These are phyloP conservation scores for Drosophila erecta DNA, from an alignment of 1,140 invertebrate species.

Conservation along the genomic window DNA sequence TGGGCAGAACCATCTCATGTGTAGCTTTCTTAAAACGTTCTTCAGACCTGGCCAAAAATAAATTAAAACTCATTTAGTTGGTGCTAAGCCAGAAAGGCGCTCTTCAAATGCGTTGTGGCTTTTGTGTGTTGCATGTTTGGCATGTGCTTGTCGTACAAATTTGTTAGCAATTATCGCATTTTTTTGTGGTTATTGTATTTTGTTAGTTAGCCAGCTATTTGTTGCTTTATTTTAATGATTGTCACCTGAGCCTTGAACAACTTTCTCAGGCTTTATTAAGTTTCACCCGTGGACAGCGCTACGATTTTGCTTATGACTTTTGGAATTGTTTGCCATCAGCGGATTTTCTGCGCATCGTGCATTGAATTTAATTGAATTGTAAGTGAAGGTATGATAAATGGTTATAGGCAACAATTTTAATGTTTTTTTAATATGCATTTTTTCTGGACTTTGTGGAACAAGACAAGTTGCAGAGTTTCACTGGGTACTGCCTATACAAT, in stretches of 20 bases:
- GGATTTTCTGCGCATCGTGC: conserved; percentile 60
- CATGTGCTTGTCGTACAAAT: conserved; percentile 62
- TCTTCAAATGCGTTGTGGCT: conserved; percentile 25
- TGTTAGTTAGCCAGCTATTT: conserved; percentile 29
- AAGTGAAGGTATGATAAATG: conserved; percentile 49
- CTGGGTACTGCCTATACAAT: not conserved
- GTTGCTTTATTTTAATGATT: conserved; percentile 60
- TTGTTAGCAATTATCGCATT: conserved; percentile 76
- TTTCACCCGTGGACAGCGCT: conserved; percentile 62
- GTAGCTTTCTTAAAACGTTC: conserved; percentile 12
- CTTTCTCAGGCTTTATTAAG: conserved; percentile 81
- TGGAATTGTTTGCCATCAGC: conserved; percentile 69
- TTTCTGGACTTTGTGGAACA: not conserved
- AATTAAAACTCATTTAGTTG: conserved; percentile 41
- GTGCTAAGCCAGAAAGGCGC: conserved; percentile 29
- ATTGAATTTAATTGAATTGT: conserved; percentile 75
- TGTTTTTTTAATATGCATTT: conserved; percentile 32
- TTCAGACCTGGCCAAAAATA: conserved; percentile 19
- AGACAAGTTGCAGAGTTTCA: not conserved
- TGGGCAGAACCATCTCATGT: not conserved
- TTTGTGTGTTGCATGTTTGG: conserved; percentile 48
- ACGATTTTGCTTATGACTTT: conserved; percentile 80
- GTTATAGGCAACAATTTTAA: conserved; percentile 25
- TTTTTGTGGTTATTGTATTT: conserved; percentile 50
- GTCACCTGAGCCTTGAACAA: conserved; percentile 68